Conservation (phyloP, 2,888 invertebrate genomes). For the Papilio demoleus region DNA sequence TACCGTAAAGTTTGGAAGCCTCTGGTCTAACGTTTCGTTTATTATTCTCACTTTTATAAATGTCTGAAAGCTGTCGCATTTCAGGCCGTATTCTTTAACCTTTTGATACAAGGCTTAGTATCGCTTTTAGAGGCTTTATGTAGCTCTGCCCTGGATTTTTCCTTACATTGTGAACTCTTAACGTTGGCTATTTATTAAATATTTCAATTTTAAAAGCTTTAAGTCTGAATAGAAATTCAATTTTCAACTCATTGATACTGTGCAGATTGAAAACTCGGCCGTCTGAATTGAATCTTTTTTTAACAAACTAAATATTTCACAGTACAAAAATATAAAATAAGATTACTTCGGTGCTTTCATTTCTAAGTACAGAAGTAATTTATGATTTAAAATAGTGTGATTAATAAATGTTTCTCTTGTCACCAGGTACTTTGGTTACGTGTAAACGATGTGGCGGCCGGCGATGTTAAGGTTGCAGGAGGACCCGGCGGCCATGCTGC, state of each 20-base stretch:
- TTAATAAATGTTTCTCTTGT: conserved; percentile 41
- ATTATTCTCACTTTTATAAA: conserved; percentile 23
- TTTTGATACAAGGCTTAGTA: conserved; percentile 17
- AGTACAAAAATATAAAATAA: no score
- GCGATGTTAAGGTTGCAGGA: conserved; percentile 71
- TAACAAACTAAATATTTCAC: no score
- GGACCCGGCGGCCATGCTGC: conserved; percentile 75
- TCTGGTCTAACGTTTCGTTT: conserved; percentile 13
- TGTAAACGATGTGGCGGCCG: conserved; percentile 68
- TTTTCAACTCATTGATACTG: background rate
- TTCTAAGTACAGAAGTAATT: background rate
- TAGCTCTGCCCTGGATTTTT: conserved; percentile 19
- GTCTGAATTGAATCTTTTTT: no score
- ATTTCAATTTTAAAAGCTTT: background rate
- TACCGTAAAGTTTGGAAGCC: conserved; percentile 13
- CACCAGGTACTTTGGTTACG: conserved; percentile 52
- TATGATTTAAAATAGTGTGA: background rate
- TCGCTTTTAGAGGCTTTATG: conserved; percentile 12
- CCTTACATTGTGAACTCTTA: conserved; percentile 2
- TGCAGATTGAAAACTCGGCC: no score
- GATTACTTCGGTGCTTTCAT: background rate
- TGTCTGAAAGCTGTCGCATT: conserved; percentile 17
- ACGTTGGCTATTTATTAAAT: conserved; percentile 8
- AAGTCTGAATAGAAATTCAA: background rate
- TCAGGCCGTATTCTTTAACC: conserved; percentile 21